A percentile compares a stretch with the other conserved stretches of the same genome.
phyloP scores from a whole-genome alignment of 2,113 vertebrate genomes.

The Brachionichthys hirsutus region DNA sequence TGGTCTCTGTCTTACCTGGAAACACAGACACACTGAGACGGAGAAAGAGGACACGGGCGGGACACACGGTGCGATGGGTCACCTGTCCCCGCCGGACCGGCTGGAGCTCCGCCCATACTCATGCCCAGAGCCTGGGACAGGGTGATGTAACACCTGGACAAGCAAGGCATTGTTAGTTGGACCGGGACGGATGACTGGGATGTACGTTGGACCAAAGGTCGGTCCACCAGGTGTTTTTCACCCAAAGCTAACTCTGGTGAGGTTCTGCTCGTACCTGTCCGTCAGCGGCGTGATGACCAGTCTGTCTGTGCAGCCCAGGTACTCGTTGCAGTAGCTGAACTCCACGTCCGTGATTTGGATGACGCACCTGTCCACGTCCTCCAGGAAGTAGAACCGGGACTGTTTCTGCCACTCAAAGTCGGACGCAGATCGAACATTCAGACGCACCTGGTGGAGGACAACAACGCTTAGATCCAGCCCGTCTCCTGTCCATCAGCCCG shows the following conservation, averaged over 20 bases:
- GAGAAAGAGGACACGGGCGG: background rate
- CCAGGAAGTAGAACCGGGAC: conserved; percentile 88
- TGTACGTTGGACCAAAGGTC: too few species aligned
- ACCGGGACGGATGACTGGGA: too few species aligned
- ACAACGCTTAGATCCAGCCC: too few species aligned
- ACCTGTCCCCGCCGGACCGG: conserved; percentile 89
- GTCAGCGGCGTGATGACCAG: conserved; percentile 93
- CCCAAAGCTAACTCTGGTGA: too few species aligned
- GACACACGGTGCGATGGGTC: background rate
- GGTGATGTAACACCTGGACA: conserved; percentile 88
- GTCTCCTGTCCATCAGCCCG: rapidly evolving
- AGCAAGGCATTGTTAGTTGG: too few species aligned
- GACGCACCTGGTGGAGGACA: conserved; percentile 76
- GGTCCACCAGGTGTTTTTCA: too few species aligned
- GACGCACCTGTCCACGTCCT: conserved; percentile 81
- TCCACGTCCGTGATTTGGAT: conserved; percentile 91
- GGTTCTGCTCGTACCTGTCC: too few species aligned
- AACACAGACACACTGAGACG: background rate
- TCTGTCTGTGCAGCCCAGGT: conserved; percentile 90
- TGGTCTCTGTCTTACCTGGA: conserved; percentile 91
- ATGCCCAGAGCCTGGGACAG: conserved; percentile 89
- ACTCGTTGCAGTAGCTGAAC: conserved; percentile 91
- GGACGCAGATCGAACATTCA: conserved; percentile 79
- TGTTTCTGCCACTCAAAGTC: conserved; percentile 96
- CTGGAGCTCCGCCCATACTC: conserved; percentile 92